Evolutionary conservation across 2,113 vertebrate species (phyloP).

Genomic region (Spermophilus dauricus): DNA sequence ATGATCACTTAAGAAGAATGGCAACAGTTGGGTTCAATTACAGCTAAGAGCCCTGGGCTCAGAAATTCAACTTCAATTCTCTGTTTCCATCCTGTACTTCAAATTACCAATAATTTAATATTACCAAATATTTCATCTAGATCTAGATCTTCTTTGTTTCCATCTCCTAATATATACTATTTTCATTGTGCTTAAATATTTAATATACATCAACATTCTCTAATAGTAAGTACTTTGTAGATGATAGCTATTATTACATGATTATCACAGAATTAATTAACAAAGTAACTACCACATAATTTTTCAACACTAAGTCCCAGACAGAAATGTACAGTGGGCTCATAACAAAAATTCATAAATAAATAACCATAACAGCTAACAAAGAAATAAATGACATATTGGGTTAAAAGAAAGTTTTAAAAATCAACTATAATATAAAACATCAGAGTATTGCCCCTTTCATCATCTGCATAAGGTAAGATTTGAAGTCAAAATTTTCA

Average conservation of each 20-base stretch:
- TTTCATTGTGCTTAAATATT: neutral
- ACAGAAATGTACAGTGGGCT: neutral
- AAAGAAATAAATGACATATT: neutral
- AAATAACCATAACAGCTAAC: neutral
- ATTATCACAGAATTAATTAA: neutral
- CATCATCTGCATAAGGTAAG: neutral
- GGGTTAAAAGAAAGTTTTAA: neutral
- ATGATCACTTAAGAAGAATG: too few relatives aligned
- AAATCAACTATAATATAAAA: neutral
- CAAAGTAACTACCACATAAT: neutral
- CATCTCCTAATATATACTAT: neutral
- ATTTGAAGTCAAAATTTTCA: neutral
- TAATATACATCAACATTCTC: neutral
- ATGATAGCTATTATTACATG: neutral
- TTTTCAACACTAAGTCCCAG: neutral
- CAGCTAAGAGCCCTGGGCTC: neutral
- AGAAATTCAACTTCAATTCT: constrained; percentile 9
- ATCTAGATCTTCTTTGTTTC: neutral
- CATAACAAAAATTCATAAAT: neutral
- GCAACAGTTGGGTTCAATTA: neutral
- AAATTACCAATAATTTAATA: constrained; percentile 14
- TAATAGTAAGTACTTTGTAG: neutral
- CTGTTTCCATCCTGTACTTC: neutral
- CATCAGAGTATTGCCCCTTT: neutral
- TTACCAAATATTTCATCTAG: neutral